These are phyloP conservation scores for Entomyzon cyanotis DNA, from an alignment of 2,113 vertebrate species.

Conservation along the genomic window DNA sequence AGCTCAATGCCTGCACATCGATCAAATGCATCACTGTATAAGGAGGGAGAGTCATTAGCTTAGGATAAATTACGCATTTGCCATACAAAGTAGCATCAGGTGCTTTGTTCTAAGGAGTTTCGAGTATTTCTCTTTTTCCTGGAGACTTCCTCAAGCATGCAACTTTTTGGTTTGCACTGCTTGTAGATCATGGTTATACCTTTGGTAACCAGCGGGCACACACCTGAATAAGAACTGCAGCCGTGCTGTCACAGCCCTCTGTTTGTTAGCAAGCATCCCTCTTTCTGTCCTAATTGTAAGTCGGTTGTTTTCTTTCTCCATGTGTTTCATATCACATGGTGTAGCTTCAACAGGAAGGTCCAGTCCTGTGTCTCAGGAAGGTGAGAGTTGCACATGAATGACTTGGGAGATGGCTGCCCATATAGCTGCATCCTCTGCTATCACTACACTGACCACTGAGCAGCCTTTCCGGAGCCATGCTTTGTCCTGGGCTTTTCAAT, in stretches of 20 bases:
- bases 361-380: accelerated
- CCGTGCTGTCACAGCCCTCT: neutral
- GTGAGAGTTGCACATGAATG: neutral
- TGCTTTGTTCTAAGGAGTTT: neutral
- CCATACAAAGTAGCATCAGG: neutral
- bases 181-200: neutral
- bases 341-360: neutral
- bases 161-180: neutral
- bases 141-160: neutral
- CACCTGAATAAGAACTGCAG: neutral
- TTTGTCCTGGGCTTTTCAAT: neutral
- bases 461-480: neutral
- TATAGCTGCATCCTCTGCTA: neutral
- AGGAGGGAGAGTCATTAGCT: neutral
- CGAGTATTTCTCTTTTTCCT: neutral
- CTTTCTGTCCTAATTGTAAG: neutral
- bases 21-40: neutral
- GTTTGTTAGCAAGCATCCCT: neutral
- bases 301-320: neutral
- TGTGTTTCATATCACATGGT: neutral
- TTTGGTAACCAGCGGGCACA: neutral
- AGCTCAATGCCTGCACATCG: neutral
- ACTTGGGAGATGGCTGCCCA: neutral
- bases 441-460: neutral
- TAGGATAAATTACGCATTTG: neutral